Evolutionary conservation across 2,797 vertebrate genomes (phyloP).

Genomic region (Salmo trutta): DNA sequence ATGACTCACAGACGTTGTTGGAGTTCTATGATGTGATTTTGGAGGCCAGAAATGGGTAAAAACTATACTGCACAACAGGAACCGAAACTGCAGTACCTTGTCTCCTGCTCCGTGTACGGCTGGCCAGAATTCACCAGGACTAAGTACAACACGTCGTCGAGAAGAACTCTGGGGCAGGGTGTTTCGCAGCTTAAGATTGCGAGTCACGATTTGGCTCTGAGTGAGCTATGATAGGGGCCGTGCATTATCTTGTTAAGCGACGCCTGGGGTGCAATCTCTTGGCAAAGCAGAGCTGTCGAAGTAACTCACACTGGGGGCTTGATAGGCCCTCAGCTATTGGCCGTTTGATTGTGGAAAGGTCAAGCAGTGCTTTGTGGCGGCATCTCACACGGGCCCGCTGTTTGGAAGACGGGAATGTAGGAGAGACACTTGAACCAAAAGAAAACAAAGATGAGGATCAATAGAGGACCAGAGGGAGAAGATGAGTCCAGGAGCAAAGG

Average conservation of each 20-base stretch:
- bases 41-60: too few relatives aligned
- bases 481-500: slow-evolving; percentile 3
- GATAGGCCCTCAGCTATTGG: slow-evolving; percentile 41
- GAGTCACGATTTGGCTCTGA: slow-evolving; percentile 12
- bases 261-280: slow-evolving; percentile 46
- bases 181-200: background rate
- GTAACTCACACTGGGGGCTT: slow-evolving; percentile 39
- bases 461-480: slow-evolving; percentile 4
- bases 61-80: background rate
- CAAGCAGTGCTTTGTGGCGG: slow-evolving; percentile 48
- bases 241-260: slow-evolving; percentile 49
- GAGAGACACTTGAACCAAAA: slow-evolving; percentile 30
- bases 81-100: background rate
- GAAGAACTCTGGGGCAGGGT: background rate
- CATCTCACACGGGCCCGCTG: slow-evolving; percentile 35
- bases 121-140: background rate
- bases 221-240: slow-evolving; percentile 39
- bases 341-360: slow-evolving; percentile 56
- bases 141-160: background rate
- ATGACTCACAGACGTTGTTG: too few relatives aligned
- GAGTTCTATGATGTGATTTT: too few relatives aligned
- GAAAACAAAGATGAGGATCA: slow-evolving; percentile 29
- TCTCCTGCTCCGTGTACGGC: background rate
- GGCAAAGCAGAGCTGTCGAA: slow-evolving; percentile 11
- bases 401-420: slow-evolving; percentile 28